These are phyloP conservation scores for Lasiurus cinereus DNA, from an alignment of 2,113 vertebrate genomes.

Conservation along the genomic window DNA sequence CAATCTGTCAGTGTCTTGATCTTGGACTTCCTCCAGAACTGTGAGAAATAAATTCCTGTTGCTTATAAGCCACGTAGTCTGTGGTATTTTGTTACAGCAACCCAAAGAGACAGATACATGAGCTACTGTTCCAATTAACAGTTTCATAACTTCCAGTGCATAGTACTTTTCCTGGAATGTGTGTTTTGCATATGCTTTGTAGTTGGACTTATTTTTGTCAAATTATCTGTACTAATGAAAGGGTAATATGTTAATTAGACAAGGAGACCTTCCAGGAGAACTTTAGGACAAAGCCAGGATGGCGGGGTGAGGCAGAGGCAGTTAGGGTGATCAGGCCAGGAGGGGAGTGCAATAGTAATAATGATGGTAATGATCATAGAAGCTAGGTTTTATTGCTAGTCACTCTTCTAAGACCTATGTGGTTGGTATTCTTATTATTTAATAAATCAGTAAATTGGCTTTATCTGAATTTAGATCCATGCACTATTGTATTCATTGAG, in stretches of 20 bases:
- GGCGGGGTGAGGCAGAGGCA: no score
- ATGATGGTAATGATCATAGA: neutral
- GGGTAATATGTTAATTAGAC: no score
- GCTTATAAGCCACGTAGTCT: neutral
- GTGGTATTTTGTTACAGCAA: neutral
- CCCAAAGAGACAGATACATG: neutral
- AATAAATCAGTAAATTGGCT: neutral
- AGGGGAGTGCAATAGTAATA: neutral
- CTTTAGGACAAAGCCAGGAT: no score
- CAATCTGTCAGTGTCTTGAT: neutral
- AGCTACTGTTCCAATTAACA: neutral
- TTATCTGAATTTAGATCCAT: neutral
- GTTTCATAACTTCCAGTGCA: neutral
- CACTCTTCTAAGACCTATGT: neutral
- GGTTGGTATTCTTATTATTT: neutral
- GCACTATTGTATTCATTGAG: neutral
- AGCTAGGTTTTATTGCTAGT: neutral
- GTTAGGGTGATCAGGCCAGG: no score
- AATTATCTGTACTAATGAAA: neutral
- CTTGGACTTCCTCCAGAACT: neutral
- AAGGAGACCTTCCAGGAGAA: no score
- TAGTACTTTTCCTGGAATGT: conserved; percentile 26
- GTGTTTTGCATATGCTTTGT: conserved; percentile 30
- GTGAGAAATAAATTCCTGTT: conserved; percentile 18
- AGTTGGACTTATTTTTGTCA: conserved; percentile 40